These are phyloP conservation scores for Nomada lathburiana DNA, from an alignment of 2,888 invertebrate species.

Conservation along the genomic window DNA sequence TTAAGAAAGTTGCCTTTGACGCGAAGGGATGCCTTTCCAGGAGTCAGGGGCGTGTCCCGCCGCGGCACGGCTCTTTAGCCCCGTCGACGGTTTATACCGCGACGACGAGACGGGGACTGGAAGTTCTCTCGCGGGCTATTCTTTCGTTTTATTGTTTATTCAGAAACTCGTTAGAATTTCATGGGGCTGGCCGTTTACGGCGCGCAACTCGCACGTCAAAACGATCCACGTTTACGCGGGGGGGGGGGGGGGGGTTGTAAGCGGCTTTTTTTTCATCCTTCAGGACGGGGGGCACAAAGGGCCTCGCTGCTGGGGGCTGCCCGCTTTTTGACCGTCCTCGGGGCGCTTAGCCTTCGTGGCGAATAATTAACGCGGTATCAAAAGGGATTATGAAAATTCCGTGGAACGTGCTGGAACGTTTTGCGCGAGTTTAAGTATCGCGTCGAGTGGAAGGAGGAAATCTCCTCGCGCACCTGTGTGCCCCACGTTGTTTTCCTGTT, in stretches of 20 bases:
- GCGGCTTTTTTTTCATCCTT: constrained; percentile 39
- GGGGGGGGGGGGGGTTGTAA: no score
- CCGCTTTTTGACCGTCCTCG: constrained; percentile 40
- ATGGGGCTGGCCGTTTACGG: constrained; percentile 46
- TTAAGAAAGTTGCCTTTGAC: constrained; percentile 61
- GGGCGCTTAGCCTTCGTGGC: constrained; percentile 31
- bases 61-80: constrained; percentile 41
- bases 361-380: constrained; percentile 55
- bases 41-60: constrained; percentile 37
- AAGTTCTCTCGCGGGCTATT: constrained; percentile 53
- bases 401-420: constrained; percentile 18
- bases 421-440: constrained; percentile 5
- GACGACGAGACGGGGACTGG: constrained; percentile 30
- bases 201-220: constrained; percentile 43
- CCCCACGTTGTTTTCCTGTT: background rate
- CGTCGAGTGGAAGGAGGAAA: background rate
- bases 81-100: constrained; percentile 43
- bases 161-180: constrained; percentile 60
- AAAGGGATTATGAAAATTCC: constrained; percentile 58
- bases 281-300: constrained; percentile 35
- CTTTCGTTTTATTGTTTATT: constrained; percentile 62
- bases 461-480: background rate
- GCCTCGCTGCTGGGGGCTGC: constrained; percentile 25
- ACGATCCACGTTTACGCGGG: constrained; percentile 45
- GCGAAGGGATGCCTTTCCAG: constrained; percentile 30